A percentile compares a stretch with the other conserved stretches of the same genome.
These are phyloP conservation scores for Cephus pulcher DNA, from an alignment of 2,888 invertebrate genomes.

Conservation along the genomic window DNA sequence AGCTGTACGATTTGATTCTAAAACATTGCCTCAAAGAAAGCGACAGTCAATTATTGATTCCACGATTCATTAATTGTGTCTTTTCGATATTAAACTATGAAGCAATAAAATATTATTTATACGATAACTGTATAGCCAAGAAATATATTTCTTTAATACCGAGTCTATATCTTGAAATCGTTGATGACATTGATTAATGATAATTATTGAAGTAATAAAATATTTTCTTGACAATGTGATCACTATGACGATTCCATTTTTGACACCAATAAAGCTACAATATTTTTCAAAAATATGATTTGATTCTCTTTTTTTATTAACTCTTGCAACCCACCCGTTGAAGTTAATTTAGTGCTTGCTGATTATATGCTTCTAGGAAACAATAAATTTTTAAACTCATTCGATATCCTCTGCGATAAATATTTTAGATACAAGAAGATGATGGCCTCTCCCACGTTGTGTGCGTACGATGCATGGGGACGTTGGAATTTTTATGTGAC, in stretches of 20 bases:
- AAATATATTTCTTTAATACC: conserved; percentile 29
- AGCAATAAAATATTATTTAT: conserved; percentile 3
- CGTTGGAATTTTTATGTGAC: conserved; percentile 52
- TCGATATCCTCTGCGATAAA: conserved; percentile 8
- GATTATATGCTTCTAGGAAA: neutral
- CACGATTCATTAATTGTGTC: neutral
- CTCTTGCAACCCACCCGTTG: neutral
- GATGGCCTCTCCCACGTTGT: conserved; percentile 49
- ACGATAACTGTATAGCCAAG: conserved; percentile 16
- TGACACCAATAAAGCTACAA: conserved; percentile 42
- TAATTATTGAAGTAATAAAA: conserved; percentile 23
- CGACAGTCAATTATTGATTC: neutral
- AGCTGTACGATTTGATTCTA: neutral
- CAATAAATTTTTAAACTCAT: neutral
- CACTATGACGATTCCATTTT: conserved; percentile 33
- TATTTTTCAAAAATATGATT: conserved; percentile 36
- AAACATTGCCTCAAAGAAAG: neutral
- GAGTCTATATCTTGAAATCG: conserved; percentile 24
- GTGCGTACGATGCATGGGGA: conserved; percentile 50
- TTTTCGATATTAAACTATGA: neutral
- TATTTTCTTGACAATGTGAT: conserved; percentile 32
- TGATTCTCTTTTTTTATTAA: conserved; percentile 2
- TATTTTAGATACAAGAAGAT: conserved; percentile 46
- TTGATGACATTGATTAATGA: conserved; percentile 22
- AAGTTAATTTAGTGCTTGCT: neutral